Base-by-base conservation (phyloP, 1,140 invertebrate genomes). In the Ooceraea biroi region DNA sequence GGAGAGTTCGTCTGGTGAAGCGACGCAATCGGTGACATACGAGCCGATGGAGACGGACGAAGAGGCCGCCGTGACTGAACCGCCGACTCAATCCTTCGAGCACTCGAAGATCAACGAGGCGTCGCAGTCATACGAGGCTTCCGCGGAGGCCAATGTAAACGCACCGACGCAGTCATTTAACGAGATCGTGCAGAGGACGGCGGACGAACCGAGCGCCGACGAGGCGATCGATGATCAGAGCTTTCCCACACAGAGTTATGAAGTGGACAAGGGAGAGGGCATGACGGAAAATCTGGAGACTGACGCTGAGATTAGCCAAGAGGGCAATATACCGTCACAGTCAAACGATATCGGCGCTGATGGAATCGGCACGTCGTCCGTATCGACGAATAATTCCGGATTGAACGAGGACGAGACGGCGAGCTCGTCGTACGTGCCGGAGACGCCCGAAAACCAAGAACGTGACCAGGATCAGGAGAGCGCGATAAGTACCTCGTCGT, bases 381-480 rank as follows among this genome's bases (percentile, higher is more conserved):
- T 91, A 22, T 93, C 92, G 7, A 90, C 89, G 0, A 94, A 93
- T 52, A 94, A 93, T 78, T 91, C 91, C 0, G 91, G 87, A 14
- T 30, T 94, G 0, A 94, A 94, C 46, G 94, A 94, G 44, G 94
- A 94, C 57, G 94, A 94, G 44, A 94, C 93, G 0, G 93, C 94
- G 0, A 93, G 93, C 52, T 94, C 94, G 3, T 94, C 93, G 0
- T 94, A 94, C 30, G 92, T 94, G 0, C 94, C 94, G 3, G 94
- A 94, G 83, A 94, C 94, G 3, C 94, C 94, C 0, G 94, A 94
- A 48, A 93, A 90, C 30, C 94, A 94, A 41, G 94, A 94, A 72
- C 90, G 94, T 5, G 94, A 94, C 77, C 94, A 94, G 48, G 94
- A 94, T 77, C 94, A 94, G 63, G 94, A 94, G 52, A 94, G 93